Evolutionary conservation across 2,888 invertebrate species (phyloP), one percentile per base, ranked within the genome.

Genomic region (Deilephila porcellus): DNA sequence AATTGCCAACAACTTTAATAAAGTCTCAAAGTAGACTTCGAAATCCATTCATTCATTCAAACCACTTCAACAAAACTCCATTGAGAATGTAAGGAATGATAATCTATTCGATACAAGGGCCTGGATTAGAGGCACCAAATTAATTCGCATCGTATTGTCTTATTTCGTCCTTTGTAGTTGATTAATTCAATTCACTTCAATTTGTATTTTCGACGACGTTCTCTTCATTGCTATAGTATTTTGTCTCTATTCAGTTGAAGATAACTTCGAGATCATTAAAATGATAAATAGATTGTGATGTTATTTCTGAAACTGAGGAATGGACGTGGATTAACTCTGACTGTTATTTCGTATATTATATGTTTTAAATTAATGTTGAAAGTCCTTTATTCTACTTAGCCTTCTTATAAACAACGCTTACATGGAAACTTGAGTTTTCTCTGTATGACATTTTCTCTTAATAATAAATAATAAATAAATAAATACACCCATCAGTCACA

Each of bases 121-220:
- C 74, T 29, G 37, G 63, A 45, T 73, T 45, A 32, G 20, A 67
- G 72, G 34, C 67, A 37, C 73, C 53, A 11, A 72, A 74, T 75
- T 73, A 74, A 71, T 75, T 74, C 67, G 60, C 72, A 71, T 71
- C 64, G 59, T 72, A 63, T 63, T 72, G 74, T 74, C 67, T 72
- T 74, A 70, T 60, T 60, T 32, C 56, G 63, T 71, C 72, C 71
- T 60, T 73, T 74, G 71, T 72, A 62, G 67, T 72, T 64, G 71
- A 73, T 72, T 74, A 75, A 75, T 75, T 60, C 72, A 72, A 73
- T 75, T 75, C 59, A 60, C 56, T 67, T 67, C 72, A 73, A 73
- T 67, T 73, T 67, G 72, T 67, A 25, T 73, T 73, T 73, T 20
- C 37, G 37, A 25, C 67, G 45, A 59, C 72, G 67, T 59, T 34